Base-by-base conservation (phyloP, 2,797 vertebrate genomes). In the Paedocypris micromegethes region DNA sequence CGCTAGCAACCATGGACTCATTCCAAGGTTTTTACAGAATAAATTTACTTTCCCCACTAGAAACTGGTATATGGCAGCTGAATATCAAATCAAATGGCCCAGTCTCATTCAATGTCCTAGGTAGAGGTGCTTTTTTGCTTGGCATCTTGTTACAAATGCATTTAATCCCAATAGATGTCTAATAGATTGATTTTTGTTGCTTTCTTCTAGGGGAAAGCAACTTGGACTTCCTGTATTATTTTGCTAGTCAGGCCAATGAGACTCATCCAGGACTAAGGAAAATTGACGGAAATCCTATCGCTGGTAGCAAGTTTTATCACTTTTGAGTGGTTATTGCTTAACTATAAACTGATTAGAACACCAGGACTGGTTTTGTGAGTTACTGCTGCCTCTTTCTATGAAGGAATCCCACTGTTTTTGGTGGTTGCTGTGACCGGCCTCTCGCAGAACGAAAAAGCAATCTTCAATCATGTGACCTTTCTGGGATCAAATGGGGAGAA, bases 211-310 rank as follows among this genome's bases (percentile, higher is more conserved):
- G 89, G 69, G 89, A 87, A 75, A 93, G 91, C 76, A 81, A 77
- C 55, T 78, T 94, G 57, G 91, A 94, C 78, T 94, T 94, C 82
- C 83, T 95, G 59, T 92, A 93, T 79, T 86, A 91, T 72, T 93
- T 95, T 82, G 93, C 91, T 60, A 84, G 82, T 37, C 82, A 86
- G 4, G 62, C 85, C 55, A 90, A 91, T 57, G 85, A 91, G 46
- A 91, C 90, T 4, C 93, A 94, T 70, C 92, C 93, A 42, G 93
- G 93, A 42, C 85, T 94, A 64, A 85, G 87, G 47, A 87, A 85
- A 83, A 76, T 91, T 75, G 86, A 90, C 38, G 88, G 88, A 7
- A 88, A 83, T 63, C 92, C 92, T 8, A 63, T 91, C 5, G 86
- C 90, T 85, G 91, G 92, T 75, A 23, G 23, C 23, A 23, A 23